Conservation (phyloP, 2,797 vertebrate species). For the Falco biarmicus region DNA sequence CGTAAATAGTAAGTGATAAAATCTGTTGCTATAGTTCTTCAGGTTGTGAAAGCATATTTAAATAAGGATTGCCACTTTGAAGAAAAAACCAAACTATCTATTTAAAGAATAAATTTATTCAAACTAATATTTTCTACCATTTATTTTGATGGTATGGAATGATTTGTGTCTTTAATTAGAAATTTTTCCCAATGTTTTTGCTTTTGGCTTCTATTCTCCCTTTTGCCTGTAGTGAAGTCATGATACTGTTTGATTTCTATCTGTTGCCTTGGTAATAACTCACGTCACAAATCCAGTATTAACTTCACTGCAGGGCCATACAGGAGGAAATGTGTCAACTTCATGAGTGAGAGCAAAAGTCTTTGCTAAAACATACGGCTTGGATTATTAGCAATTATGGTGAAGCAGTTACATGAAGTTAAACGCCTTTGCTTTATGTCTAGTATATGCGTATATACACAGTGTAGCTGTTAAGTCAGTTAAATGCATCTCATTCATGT, state of each 20-base stretch:
- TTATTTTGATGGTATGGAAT: neutral
- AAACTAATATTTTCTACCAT: neutral
- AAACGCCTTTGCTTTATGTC: neutral
- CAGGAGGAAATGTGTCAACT: neutral
- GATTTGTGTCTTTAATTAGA: neutral
- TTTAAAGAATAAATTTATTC: neutral
- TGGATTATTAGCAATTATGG: neutral
- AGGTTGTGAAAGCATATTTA: neutral
- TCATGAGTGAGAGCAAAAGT: neutral
- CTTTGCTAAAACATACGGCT: neutral
- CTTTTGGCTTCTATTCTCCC: neutral
- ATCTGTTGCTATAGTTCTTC: neutral
- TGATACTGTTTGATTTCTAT: slow-evolving; percentile 26
- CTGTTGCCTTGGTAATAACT: slow-evolving; percentile 60
- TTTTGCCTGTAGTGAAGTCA: slow-evolving; percentile 8
- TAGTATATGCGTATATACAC: neutral
- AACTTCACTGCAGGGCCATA: neutral
- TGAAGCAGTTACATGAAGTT: neutral
- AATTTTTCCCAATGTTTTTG: neutral
- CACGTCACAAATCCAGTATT: slow-evolving; percentile 6
- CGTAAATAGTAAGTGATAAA: neutral
- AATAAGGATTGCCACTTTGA: neutral
- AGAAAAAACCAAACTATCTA: neutral
- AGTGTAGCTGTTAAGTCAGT: neutral
- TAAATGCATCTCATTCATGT: neutral